These are phyloP conservation scores for Coboldia fuscipes DNA, from an alignment of 1,140 invertebrate genomes.

Conservation along the genomic window DNA sequence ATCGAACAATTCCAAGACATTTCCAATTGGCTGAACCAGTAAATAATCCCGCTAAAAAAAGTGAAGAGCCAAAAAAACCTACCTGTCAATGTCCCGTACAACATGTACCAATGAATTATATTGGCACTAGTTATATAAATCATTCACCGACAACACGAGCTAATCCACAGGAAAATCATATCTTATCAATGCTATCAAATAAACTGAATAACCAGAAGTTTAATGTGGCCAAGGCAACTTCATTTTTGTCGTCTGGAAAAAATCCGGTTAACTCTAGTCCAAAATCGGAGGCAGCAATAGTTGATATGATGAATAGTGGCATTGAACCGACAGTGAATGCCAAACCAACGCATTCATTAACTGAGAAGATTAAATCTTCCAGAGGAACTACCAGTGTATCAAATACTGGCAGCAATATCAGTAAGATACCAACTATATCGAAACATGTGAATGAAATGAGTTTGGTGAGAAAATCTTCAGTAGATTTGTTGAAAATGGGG, in stretches of 20 bases:
- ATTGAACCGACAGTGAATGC: too few relatives aligned
- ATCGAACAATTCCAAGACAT: constrained; percentile 21
- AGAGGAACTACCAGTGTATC: neutral
- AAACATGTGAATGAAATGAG: neutral
- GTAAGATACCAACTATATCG: neutral
- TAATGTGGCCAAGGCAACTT: neutral
- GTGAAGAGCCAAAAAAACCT: constrained; percentile 11
- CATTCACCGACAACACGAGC: constrained; percentile 9
- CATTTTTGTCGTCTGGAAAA: neutral
- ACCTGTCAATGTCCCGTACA: constrained; percentile 21
- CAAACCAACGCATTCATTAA: constrained; percentile 13
- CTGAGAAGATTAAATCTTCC: neutral
- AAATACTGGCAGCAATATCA: neutral
- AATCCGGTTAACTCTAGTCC: neutral
- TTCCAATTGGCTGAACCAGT: constrained; percentile 14
- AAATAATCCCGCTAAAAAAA: constrained; percentile 1
- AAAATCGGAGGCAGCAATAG: neutral
- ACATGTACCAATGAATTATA: constrained; percentile 22
- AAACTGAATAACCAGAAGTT: constrained; percentile 1
- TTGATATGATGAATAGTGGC: neutral
- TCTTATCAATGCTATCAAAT: constrained; percentile 8
- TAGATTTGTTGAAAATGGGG: too few relatives aligned
- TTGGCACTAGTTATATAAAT: constrained; percentile 11
- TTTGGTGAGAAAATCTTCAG: too few relatives aligned
- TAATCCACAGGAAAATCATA: constrained; percentile 7